Conservation (phyloP, 2,888 invertebrate genomes). For the Ophraella communa region DNA sequence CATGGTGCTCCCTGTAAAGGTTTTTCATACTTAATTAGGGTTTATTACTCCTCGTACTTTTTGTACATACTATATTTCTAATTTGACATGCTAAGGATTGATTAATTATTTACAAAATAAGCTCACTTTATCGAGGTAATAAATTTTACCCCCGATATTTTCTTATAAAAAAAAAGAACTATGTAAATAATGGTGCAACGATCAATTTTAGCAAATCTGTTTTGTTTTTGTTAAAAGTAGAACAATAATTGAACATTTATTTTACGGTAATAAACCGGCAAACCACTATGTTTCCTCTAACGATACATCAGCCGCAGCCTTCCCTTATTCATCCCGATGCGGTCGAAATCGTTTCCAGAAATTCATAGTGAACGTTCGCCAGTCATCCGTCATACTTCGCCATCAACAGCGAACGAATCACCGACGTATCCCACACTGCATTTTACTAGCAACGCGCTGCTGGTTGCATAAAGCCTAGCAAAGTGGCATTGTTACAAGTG, state of each 20-base stretch:
- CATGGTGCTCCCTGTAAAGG: no score
- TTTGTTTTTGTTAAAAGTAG: background rate
- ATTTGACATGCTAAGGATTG: no score
- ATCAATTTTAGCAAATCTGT: background rate
- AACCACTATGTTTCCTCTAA: background rate
- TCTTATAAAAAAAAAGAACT: no score
- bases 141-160: no score
- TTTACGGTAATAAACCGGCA: background rate
- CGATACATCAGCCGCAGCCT: slow-evolving; percentile 10
- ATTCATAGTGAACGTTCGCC: slow-evolving; percentile 41
- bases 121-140: no score
- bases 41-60: no score
- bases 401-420: slow-evolving; percentile 34
- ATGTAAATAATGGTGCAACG: no score
- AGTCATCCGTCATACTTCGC: slow-evolving; percentile 52
- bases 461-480: slow-evolving; percentile 18
- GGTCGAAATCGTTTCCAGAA: slow-evolving; percentile 43
- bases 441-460: background rate
- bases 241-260: background rate
- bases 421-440: slow-evolving; percentile 6
- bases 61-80: no score
- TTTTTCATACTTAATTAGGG: no score
- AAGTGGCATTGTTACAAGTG: slow-evolving; percentile 38
- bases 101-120: no score
- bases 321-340: slow-evolving; percentile 27